These are phyloP conservation scores for Phrynosoma blainvillii DNA, from an alignment of 2,113 vertebrate genomes.

Conservation along the genomic window DNA sequence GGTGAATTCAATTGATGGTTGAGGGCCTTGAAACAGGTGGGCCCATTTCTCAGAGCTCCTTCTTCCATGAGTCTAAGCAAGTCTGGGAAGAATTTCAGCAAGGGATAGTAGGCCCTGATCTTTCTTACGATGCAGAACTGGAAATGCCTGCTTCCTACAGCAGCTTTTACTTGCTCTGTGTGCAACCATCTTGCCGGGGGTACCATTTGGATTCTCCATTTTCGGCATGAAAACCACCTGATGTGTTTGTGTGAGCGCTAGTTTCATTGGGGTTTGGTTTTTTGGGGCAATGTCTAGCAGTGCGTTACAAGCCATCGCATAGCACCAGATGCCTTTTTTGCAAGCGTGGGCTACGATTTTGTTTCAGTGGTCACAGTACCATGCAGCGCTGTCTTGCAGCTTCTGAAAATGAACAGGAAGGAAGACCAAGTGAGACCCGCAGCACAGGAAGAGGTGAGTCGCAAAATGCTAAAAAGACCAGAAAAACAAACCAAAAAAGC, in stretches of 20 bases:
- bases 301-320: neutral
- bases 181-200: too few relatives aligned
- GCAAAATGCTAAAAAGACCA: neutral
- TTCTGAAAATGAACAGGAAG: constrained; percentile 21
- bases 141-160: neutral
- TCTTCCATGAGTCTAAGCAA: neutral
- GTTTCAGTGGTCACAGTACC: neutral
- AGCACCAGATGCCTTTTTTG: neutral
- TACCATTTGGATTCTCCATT: neutral
- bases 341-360: neutral
- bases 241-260: too few relatives aligned
- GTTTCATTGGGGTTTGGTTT: too few relatives aligned
- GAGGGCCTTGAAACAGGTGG: too few relatives aligned
- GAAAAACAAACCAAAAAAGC: neutral
- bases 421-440: constrained; percentile 1
- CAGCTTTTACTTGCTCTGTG: too few relatives aligned
- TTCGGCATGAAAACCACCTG: neutral
- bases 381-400: neutral
- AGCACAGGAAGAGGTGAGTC: constrained; percentile 28
- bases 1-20: too few relatives aligned
- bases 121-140: too few relatives aligned
- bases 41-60: neutral
- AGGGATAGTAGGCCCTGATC: too few relatives aligned
- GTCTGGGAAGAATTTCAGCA: neutral
- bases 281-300: too few relatives aligned